A percentile compares a stretch with the other conserved stretches of the same genome.
Evolutionary conservation across 2,797 vertebrate species (phyloP).

Genomic region (Rhinoraja longicauda): DNA sequence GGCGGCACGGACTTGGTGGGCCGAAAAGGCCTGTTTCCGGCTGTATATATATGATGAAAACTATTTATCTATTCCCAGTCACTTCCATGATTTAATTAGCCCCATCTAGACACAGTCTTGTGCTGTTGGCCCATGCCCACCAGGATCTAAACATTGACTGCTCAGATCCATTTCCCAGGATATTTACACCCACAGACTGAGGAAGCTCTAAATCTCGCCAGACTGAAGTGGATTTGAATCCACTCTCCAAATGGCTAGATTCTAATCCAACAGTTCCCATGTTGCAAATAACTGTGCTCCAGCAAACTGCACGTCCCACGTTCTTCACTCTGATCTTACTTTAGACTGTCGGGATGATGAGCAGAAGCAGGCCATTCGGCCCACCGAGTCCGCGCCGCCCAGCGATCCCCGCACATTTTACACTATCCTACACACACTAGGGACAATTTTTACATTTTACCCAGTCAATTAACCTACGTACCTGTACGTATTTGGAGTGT

Average conservation of each 20-base stretch:
- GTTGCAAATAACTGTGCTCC: background rate
- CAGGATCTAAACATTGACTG: background rate
- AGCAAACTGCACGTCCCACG: background rate
- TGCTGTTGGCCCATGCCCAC: background rate
- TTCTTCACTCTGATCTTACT: background rate
- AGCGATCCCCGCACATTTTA: no score
- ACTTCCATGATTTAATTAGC: background rate
- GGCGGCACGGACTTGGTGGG: no score
- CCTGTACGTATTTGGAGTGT: no score
- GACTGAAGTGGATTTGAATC: slow-evolving; percentile 3
- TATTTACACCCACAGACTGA: no score
- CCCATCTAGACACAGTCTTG: background rate
- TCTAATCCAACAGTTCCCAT: background rate
- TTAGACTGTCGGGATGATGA: no score
- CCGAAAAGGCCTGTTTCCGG: no score
- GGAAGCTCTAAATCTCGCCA: slow-evolving; percentile 3
- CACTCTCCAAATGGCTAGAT: background rate
- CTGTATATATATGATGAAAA: no score
- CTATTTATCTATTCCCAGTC: background rate
- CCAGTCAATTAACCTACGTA: no score
- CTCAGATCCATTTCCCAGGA: background rate
- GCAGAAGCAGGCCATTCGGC: no score
- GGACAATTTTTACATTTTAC: no score
- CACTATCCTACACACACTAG: no score
- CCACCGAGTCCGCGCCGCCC: no score